These are phyloP conservation scores for Drosophila baimaii DNA, from an alignment of 1,140 invertebrate species.

Conservation along the genomic window DNA sequence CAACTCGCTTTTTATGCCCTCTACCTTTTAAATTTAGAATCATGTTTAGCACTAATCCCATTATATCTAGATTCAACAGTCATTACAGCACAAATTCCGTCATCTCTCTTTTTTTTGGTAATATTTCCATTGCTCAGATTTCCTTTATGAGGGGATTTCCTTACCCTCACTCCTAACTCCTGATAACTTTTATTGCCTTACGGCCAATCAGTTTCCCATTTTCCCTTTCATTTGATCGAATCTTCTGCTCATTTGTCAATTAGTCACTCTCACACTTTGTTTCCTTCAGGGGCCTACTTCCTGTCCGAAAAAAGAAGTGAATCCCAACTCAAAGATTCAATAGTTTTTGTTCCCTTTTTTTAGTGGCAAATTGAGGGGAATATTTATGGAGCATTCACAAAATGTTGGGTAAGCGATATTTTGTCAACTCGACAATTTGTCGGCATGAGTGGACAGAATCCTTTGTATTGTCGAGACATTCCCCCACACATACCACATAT, in stretches of 20 bases:
- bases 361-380: slow-evolving; percentile 46
- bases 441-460: slow-evolving; percentile 66
- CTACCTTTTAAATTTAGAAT: slow-evolving; percentile 14
- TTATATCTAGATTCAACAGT: slow-evolving; percentile 16
- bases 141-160: slow-evolving; percentile 1
- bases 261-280: slow-evolving; percentile 40
- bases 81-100: slow-evolving; percentile 1
- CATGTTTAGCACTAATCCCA: slow-evolving; percentile 18
- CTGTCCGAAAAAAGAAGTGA: slow-evolving; percentile 21
- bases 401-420: slow-evolving; percentile 53
- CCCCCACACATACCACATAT: not conserved
- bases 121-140: slow-evolving; percentile 1
- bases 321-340: slow-evolving; percentile 1
- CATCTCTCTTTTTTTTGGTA: not conserved
- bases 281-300: slow-evolving; percentile 55
- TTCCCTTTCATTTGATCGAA: slow-evolving; percentile 21
- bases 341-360: slow-evolving; percentile 20
- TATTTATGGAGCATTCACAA: slow-evolving; percentile 55
- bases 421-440: slow-evolving; percentile 67
- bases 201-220: slow-evolving; percentile 40
- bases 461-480: slow-evolving; percentile 29
- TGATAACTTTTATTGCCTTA: slow-evolving; percentile 24
- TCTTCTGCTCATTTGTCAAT: slow-evolving; percentile 38
- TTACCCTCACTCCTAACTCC: slow-evolving; percentile 4
- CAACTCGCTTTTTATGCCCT: slow-evolving; percentile 2